Conservation (phyloP, 2,888 invertebrate species). For the Scaeva pyrastri region DNA sequence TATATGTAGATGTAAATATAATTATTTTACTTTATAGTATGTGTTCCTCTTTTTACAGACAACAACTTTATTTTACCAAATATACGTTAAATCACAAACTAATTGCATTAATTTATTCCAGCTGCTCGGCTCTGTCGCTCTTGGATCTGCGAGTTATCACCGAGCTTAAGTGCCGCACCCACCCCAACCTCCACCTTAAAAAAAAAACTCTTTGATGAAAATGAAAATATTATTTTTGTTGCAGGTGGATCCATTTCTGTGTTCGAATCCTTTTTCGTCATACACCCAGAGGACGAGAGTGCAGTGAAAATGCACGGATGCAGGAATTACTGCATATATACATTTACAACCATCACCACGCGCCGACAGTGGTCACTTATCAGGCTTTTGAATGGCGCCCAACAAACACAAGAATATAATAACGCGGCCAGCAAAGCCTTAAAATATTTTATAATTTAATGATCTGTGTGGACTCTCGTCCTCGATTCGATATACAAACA, state of each 20-base stretch:
- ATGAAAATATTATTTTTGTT: slow-evolving; percentile 25
- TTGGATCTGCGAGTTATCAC: slow-evolving; percentile 29
- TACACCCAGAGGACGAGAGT: not conserved
- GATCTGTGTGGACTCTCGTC: slow-evolving; percentile 31
- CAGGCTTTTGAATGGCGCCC: slow-evolving; percentile 52
- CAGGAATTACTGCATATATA: slow-evolving; percentile 9
- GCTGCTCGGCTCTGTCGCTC: slow-evolving; percentile 40
- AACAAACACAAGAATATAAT: slow-evolving; percentile 51
- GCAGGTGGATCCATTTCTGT: slow-evolving; percentile 50
- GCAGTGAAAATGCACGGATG: not conserved
- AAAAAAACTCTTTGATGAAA: slow-evolving; percentile 25
- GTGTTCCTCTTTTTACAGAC: not conserved
- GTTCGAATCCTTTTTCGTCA: slow-evolving; percentile 6
- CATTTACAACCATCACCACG: not conserved
- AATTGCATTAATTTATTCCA: slow-evolving; percentile 69
- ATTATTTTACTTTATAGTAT: no score
- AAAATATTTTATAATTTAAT: slow-evolving; percentile 72
- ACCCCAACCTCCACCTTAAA: not conserved
- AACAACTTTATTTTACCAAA: slow-evolving; percentile 34
- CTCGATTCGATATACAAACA: not conserved
- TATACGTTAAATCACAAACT: slow-evolving; percentile 67
- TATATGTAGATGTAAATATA: no score
- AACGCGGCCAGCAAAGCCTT: slow-evolving; percentile 48
- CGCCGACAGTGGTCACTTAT: slow-evolving; percentile 53
- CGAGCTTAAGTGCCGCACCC: slow-evolving; percentile 48